phyloP scores from a whole-genome alignment of 2,797 vertebrate species.

The Octomys mimax region DNA sequence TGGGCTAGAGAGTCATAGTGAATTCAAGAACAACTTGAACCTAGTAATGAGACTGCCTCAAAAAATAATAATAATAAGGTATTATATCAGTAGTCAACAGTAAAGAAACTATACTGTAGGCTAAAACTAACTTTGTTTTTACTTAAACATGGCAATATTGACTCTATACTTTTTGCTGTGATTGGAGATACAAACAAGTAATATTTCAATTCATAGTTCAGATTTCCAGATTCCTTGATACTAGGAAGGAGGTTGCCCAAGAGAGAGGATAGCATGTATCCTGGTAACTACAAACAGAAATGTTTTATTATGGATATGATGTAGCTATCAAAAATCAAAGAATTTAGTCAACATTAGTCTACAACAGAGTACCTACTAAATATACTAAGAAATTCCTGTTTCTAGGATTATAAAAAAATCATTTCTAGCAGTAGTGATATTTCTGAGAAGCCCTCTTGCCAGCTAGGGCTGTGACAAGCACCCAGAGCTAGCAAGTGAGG shows the following conservation, averaged over 20 bases:
- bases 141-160: neutral
- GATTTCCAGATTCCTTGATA: neutral
- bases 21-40: neutral
- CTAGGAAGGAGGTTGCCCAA: neutral
- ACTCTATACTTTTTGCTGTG: neutral
- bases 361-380: neutral
- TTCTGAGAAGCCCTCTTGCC: neutral
- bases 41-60: neutral
- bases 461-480: neutral
- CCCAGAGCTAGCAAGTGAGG: neutral
- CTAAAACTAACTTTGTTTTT: neutral
- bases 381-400: neutral
- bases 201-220: neutral
- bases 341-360: constrained; percentile 8
- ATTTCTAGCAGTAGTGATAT: neutral
- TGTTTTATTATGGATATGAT: neutral
- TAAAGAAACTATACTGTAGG: neutral
- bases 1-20: neutral
- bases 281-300: neutral
- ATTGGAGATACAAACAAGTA: neutral
- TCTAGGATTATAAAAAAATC: neutral
- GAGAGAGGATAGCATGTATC: neutral
- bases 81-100: neutral
- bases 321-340: neutral
- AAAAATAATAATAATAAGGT: neutral